Conservation (phyloP, 2,888 invertebrate species). For the Lomographa bimaculata region DNA sequence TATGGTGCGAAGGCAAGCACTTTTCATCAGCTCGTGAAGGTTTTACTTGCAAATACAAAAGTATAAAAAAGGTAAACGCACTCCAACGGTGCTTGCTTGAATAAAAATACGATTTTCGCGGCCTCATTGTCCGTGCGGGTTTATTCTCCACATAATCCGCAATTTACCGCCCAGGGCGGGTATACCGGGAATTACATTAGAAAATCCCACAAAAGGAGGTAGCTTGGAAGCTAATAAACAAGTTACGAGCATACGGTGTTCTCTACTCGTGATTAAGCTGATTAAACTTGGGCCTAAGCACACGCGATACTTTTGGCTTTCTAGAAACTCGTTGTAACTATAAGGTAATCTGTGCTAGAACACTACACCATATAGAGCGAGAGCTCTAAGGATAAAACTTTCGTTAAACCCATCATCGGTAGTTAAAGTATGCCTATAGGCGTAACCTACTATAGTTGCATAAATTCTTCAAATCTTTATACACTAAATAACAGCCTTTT, state of each 20-base stretch:
- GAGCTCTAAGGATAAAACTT: no score
- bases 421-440: no score
- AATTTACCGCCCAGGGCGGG: slow-evolving; percentile 24
- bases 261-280: slow-evolving; percentile 15
- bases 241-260: slow-evolving; percentile 19
- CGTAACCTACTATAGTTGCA: no score
- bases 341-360: no score
- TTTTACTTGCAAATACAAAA: slow-evolving; percentile 7
- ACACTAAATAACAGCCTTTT: no score
- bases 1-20: slow-evolving; percentile 3
- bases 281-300: slow-evolving; percentile 17
- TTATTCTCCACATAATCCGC: slow-evolving; percentile 23
- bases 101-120: slow-evolving; percentile 23
- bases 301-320: no score
- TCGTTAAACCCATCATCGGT: no score
- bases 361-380: no score
- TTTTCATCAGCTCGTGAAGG: slow-evolving; percentile 5
- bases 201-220: slow-evolving; percentile 24
- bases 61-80: slow-evolving; percentile 8
- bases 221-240: slow-evolving; percentile 20
- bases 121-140: slow-evolving; percentile 21
- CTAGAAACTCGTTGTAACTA: no score
- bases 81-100: slow-evolving; percentile 13
- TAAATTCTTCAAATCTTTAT: no score
- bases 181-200: slow-evolving; percentile 24